Evolutionary conservation across 2,888 invertebrate genomes (phyloP), one percentile per base, ranked within the genome.

Genomic region (Lycocerus yunnanus): DNA sequence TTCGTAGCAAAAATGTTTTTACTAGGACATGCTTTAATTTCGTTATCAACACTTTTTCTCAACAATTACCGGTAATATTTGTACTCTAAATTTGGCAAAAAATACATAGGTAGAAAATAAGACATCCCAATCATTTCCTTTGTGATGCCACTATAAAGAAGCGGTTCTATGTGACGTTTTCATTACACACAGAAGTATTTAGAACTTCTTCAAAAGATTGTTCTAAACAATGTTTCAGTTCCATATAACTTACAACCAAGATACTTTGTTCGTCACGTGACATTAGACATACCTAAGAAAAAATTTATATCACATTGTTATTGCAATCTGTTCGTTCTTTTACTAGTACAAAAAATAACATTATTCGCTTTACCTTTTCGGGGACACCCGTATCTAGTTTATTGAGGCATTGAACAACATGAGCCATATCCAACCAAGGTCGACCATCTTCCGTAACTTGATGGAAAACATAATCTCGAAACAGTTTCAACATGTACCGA

Each of bases 391-490:
- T 92, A 85, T 97, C 96, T 74, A 97, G 89, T 85, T 98, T 97
- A 88, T 99, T 99, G 79, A 99, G 92, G 87, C 95, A 95, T 86
- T 96, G 93, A 66, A 97, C 93, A 79, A 99, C 92, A 85, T 99
- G 99, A 69, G 97, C 95, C 91, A 98, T 93, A 89, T 99, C 99
- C 76, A 99, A 87, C 97, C 97, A 99, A 0, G 99, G 98, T 79
- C 94, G 91, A 8, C 97, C 97, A 83, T 97, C 97, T 77, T 94
- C 93, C 14, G 94, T 93, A 78, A 97, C 96, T 87, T 97, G 95
- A 89, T 99, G 99, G 89, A 99, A 99, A 83, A 99, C 90, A 87
- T 97, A 97, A 89, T 99, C 99, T 77, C 99, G 92, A 90, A 98
- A 99, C 85, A 99, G 89, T 89, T 99, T 99, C 88, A 99, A 89